A percentile compares a stretch with the other conserved stretches of the same genome.
Conservation (phyloP, 2,888 invertebrate genomes). For the Megastigmus dorsalis region DNA sequence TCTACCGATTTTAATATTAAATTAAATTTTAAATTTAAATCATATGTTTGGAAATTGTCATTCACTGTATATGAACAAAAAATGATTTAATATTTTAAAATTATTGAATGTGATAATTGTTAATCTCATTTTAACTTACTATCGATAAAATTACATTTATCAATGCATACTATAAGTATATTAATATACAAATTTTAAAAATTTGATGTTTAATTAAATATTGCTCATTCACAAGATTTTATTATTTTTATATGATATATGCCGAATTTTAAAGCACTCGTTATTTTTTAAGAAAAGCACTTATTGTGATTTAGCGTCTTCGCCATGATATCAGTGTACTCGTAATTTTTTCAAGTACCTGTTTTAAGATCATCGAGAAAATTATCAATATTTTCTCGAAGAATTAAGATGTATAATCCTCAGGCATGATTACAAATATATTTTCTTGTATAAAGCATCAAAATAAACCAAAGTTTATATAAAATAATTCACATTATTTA, state of each 20-base stretch:
- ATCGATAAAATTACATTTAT: slow-evolving; percentile 1
- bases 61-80: too few species aligned
- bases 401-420: background rate
- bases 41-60: too few species aligned
- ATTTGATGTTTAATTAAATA: background rate
- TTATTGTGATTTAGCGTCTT: slow-evolving; percentile 7
- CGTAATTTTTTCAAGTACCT: slow-evolving; percentile 18
- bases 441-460: too few species aligned
- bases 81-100: too few species aligned
- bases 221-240: too few species aligned
- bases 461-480: too few species aligned
- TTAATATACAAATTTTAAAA: background rate
- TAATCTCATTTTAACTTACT: background rate
- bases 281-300: slow-evolving; percentile 12
- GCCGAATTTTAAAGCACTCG: slow-evolving; percentile 10
- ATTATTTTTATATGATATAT: background rate
- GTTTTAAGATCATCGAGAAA: background rate
- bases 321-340: slow-evolving; percentile 29
- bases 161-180: background rate
- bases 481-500: too few species aligned
- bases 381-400: too few species aligned
- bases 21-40: too few species aligned
- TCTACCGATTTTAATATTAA: too few species aligned
- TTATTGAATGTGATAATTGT: slow-evolving; percentile 7
- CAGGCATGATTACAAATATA: background rate